phyloP scores from a whole-genome alignment of 2,888 invertebrate species.

The Clostera curtula region DNA sequence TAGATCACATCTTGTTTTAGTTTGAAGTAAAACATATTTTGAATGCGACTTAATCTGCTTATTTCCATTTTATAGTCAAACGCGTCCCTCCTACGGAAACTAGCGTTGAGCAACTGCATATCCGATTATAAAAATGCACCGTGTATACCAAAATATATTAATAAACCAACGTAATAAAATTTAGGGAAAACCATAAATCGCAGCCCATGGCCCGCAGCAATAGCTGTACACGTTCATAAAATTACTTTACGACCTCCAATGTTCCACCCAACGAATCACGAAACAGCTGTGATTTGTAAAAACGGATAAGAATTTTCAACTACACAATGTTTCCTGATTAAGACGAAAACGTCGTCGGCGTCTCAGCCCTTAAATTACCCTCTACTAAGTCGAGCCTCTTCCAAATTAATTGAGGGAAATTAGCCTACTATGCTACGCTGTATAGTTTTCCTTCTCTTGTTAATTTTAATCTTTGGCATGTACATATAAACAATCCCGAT shows the following conservation, averaged over 20 bases:
- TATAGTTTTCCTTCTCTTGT: no score
- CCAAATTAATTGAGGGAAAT: no score
- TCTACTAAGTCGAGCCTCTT: no score
- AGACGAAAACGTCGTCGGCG: no score
- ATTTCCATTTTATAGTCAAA: conserved; percentile 1
- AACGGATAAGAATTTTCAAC: no score
- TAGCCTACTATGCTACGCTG: no score
- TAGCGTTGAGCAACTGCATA: conserved; percentile 14
- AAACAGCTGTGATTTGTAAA: conserved; percentile 36
- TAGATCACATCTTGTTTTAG: no score
- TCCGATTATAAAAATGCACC: conserved; percentile 9
- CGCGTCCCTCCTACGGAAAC: conserved; percentile 3
- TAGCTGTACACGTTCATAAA: conserved; percentile 51
- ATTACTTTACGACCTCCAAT: conserved; percentile 51
- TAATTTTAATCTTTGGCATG: conserved; percentile 10
- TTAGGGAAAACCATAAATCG: conserved; percentile 54
- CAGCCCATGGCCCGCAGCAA: conserved; percentile 45
- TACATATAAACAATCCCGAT: no score
- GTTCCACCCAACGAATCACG: conserved; percentile 37
- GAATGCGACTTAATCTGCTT: no score
- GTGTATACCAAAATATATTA: conserved; percentile 20
- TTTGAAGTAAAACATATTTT: no score
- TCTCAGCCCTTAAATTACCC: no score
- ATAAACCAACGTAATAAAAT: conserved; percentile 33
- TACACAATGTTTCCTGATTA: no score